These are phyloP conservation scores for Lepidocyrtoides sp. DNA, from an alignment of 2,888 invertebrate species.

Conservation along the genomic window DNA sequence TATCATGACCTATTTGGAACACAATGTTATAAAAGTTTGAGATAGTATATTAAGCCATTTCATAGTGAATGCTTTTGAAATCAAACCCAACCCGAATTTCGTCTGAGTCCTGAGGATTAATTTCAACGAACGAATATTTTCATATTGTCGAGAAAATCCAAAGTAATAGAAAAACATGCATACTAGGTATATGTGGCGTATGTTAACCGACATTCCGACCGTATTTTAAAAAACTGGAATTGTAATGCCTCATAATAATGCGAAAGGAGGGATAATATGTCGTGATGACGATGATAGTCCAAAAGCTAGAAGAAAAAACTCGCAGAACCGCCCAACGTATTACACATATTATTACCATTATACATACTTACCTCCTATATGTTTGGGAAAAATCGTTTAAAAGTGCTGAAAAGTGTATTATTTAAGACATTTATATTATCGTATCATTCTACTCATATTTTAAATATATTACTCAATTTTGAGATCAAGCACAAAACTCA, in stretches of 20 bases:
- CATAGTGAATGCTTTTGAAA: neutral
- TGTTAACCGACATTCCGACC: conserved; percentile 6
- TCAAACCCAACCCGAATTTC: too few relatives aligned
- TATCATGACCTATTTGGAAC: conserved; percentile 27
- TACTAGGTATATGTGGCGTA: neutral
- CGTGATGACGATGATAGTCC: conserved; percentile 12
- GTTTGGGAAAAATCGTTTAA: neutral
- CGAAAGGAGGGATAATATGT: neutral
- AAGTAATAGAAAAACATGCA: neutral
- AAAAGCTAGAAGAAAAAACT: neutral
- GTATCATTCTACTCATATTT: neutral
- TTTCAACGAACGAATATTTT: neutral
- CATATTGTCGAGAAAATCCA: neutral
- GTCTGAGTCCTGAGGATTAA: too few relatives aligned
- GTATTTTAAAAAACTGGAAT: neutral
- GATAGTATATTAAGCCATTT: neutral
- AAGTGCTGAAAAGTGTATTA: conserved; percentile 3
- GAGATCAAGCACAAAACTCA: neutral
- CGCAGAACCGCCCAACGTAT: neutral
- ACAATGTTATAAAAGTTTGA: conserved; percentile 1
- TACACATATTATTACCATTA: too few relatives aligned
- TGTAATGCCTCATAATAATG: neutral
- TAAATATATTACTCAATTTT: neutral
- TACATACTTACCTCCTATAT: neutral
- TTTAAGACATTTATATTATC: neutral